Base-by-base conservation (phyloP, 2,888 invertebrate genomes). In the Podabrus alpinus region DNA sequence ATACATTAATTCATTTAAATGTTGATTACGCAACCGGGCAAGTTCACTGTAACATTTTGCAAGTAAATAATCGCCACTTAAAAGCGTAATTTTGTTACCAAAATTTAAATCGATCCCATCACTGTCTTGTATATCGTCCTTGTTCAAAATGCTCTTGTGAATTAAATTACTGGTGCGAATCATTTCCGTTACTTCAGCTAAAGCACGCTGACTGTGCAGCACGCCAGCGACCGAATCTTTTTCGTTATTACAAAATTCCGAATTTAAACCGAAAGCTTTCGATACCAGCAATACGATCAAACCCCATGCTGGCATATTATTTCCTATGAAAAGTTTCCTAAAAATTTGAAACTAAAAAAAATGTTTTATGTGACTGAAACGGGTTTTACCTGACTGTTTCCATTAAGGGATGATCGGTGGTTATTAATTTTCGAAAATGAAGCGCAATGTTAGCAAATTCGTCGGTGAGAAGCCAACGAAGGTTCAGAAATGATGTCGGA, bases 171-270 rank as follows among this genome's bases (percentile, higher is more conserved):
- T 95, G 0, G 97, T 97, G 66, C 97, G 92, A 79, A 98, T 97
- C 96, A 98, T 96, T 89, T 98, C 98, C 0, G 96, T 96, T n/a
- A 97, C 95, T 87, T 97, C 97, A 0, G 97, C 97, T 69, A 98
- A 87, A 2, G 94, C 94, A 74, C 96, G 90, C 86, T 97, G 97
- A 79, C 95, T 94, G 84, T 95, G 94, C 29, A 96, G 86, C 0
- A 96, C 94, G 1, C 95, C 96, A 17, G 95, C 94, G 15, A 94
- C 94, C 84, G 94, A 94, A 82, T 95, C 96, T 86, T 94, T 93
- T 84, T 95, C 95, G 90, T 95, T 90, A 80, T 95, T 94, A 0
- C 94, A 93, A 79, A 94, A 93, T 85, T 92, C 92, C 0, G 92
- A 87, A 25, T 92, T 90, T 88, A 95, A 95, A 0, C 97, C 97